phyloP scores from a whole-genome alignment of 1,140 invertebrate genomes.

The Brachystomella parvula region DNA sequence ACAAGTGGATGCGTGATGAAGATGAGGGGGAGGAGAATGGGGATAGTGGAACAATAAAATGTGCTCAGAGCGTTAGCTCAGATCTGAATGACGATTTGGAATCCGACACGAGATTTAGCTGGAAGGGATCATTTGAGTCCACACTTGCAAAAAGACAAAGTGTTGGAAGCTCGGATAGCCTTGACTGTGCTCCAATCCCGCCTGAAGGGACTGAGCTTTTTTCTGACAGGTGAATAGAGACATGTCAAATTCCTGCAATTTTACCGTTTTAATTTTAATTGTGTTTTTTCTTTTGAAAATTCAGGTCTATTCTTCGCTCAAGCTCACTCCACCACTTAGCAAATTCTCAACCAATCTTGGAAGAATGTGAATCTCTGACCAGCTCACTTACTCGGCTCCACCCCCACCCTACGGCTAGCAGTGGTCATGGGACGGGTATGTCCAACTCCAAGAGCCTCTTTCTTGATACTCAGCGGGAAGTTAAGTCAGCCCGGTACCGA shows the following conservation, averaged over 20 bases:
- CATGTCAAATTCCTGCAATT: background rate
- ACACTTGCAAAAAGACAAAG: slow-evolving; percentile 59
- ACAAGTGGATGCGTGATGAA: slow-evolving; percentile 78
- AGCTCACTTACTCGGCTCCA: slow-evolving; percentile 35
- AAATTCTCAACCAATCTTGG: slow-evolving; percentile 32
- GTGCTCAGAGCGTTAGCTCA: slow-evolving; percentile 45
- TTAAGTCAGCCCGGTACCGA: slow-evolving; percentile 75
- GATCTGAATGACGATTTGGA: slow-evolving; percentile 50
- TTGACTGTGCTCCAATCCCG: background rate
- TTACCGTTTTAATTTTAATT: background rate
- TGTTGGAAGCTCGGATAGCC: slow-evolving; percentile 25
- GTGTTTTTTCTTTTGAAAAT: slow-evolving; percentile 6
- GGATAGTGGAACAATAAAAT: slow-evolving; percentile 34
- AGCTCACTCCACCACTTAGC: slow-evolving; percentile 36
- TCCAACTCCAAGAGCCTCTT: slow-evolving; percentile 3
- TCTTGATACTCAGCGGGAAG: slow-evolving; percentile 46
- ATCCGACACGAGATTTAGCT: slow-evolving; percentile 57
- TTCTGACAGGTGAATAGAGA: slow-evolving; percentile 2
- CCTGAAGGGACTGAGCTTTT: background rate
- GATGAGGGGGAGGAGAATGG: slow-evolving; percentile 26
- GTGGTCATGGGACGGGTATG: background rate
- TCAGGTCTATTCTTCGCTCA: slow-evolving; percentile 35
- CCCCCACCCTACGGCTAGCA: background rate
- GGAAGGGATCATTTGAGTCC: slow-evolving; percentile 82
- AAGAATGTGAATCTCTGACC: slow-evolving; percentile 28